These are phyloP conservation scores for Euproctis similis DNA, from an alignment of 2,888 invertebrate genomes.

Conservation along the genomic window DNA sequence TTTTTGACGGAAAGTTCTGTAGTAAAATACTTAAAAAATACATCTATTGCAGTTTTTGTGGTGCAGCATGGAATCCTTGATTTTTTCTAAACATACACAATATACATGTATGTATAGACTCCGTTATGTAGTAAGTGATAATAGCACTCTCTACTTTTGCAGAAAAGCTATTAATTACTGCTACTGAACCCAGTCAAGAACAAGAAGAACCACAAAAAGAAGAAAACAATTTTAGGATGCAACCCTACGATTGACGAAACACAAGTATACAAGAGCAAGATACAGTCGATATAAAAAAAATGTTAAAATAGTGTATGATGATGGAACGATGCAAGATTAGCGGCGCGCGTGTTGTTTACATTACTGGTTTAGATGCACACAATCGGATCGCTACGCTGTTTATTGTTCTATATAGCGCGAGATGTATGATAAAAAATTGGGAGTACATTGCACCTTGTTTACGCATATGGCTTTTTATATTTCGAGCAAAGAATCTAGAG, in stretches of 20 bases:
- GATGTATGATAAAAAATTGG: neutral
- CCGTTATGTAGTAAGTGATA: too few species aligned
- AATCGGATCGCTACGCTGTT: slow-evolving; percentile 5
- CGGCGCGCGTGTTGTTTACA: slow-evolving; percentile 21
- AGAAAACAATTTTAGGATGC: too few species aligned
- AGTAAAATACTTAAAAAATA: too few species aligned
- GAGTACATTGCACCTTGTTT: slow-evolving; percentile 1
- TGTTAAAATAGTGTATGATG: slow-evolving; percentile 13
- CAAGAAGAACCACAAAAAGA: too few species aligned
- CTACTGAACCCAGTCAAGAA: too few species aligned
- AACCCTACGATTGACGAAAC: neutral
- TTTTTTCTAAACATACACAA: too few species aligned
- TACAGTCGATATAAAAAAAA: slow-evolving; percentile 18
- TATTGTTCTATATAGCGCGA: slow-evolving; percentile 5
- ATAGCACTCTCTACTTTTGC: too few species aligned
- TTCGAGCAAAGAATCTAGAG: neutral
- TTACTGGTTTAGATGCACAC: slow-evolving; percentile 8
- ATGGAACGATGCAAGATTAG: slow-evolving; percentile 29
- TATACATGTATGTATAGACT: too few species aligned
- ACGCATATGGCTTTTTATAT: slow-evolving; percentile 1
- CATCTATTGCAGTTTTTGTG: too few species aligned
- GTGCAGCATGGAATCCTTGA: too few species aligned
- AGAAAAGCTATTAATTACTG: too few species aligned
- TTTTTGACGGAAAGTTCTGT: too few species aligned
- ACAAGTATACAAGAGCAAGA: slow-evolving; percentile 1